A percentile compares a stretch with the other conserved stretches of the same genome.
Evolutionary conservation across 2,113 vertebrate genomes (phyloP).

Genomic region (Ammospiza nelsoni): DNA sequence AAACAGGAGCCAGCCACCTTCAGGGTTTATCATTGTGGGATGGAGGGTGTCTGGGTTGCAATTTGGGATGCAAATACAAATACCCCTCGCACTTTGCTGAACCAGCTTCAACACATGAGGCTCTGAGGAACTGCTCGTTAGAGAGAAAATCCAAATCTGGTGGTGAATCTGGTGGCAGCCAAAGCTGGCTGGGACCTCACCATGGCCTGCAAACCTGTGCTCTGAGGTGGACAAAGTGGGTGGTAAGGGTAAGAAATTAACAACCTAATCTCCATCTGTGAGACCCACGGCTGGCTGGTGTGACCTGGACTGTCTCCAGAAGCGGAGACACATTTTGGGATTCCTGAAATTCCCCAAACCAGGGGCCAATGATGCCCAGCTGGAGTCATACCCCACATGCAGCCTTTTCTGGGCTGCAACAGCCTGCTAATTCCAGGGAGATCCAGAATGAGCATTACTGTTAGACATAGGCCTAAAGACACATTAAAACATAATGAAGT

Average conservation of each 20-base stretch:
- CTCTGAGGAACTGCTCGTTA: not conserved
- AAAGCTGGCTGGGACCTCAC: not conserved
- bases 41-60: not conserved
- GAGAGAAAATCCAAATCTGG: not conserved
- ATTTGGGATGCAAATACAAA: not conserved
- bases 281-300: not conserved
- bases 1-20: not conserved
- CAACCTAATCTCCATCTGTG: not conserved
- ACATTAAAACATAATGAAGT: slow-evolving; percentile 71
- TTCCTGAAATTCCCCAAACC: not conserved
- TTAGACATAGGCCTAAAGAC: slow-evolving; percentile 57
- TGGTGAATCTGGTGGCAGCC: not conserved
- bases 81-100: not conserved
- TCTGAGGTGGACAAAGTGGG: not conserved
- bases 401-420: not conserved
- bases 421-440: not conserved
- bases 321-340: not conserved
- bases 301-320: not conserved
- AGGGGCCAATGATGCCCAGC: not conserved
- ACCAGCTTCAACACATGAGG: not conserved
- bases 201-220: not conserved
- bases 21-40: not conserved
- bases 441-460: slow-evolving; percentile 7
- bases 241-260: not conserved
- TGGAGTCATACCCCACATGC: fast-evolving